phyloP scores from a whole-genome alignment of 2,113 vertebrate species.

The Garra rufa region DNA sequence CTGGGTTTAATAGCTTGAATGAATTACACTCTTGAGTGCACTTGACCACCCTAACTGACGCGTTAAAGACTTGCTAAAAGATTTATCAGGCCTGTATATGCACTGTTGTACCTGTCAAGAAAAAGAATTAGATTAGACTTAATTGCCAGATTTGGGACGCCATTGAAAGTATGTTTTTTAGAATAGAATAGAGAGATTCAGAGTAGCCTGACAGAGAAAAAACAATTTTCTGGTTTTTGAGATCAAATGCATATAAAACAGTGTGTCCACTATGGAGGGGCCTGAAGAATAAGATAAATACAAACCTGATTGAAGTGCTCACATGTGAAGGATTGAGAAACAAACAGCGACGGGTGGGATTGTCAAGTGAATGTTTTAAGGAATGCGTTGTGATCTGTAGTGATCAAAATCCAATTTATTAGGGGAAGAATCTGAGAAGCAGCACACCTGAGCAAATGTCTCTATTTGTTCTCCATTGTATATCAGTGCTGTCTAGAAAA shows the following conservation, averaged over 20 bases:
- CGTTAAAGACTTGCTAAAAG: neutral
- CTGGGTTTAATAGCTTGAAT: neutral
- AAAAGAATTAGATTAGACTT: neutral
- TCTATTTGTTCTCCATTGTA: too few species aligned
- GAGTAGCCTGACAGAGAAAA: neutral
- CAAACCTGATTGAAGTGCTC: neutral
- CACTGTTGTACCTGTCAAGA: conserved; percentile 13
- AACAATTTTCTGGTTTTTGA: neutral
- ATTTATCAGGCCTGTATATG: neutral
- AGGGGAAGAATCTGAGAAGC: too few species aligned
- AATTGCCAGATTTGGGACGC: neutral
- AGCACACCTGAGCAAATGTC: too few species aligned
- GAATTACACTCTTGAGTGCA: neutral
- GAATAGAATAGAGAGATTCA: neutral
- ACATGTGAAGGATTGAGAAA: neutral
- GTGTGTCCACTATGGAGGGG: neutral
- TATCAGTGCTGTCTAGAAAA: too few species aligned
- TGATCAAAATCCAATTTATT: too few species aligned
- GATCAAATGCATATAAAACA: neutral
- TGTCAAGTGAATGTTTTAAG: neutral
- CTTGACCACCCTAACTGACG: neutral
- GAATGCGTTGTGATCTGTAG: neutral
- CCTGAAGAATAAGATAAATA: neutral
- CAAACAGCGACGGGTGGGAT: neutral
- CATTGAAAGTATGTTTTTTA: neutral